Base-by-base conservation (phyloP, 2,113 vertebrate genomes). In the Erythrocercus mccallii region DNA sequence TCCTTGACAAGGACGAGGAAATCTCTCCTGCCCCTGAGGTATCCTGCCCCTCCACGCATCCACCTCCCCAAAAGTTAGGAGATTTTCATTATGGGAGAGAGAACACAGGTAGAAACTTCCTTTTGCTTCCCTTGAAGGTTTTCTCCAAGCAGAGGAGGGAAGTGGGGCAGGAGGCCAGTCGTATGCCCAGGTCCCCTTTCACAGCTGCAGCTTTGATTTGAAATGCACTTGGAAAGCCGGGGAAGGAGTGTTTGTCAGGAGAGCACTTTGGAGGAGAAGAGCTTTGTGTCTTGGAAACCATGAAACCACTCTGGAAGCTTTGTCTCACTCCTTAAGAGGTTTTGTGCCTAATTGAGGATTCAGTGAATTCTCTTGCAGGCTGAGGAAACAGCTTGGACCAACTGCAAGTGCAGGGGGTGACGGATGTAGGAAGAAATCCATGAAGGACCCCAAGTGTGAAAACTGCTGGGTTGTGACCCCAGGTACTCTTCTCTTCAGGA, bases 281-380 rank as follows among this genome's bases (percentile, higher is more conserved):
- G 51, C 12, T 81, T 82, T 92, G 57, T 82, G 45, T 35, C 45
- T 61, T 50, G 44, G 62, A 72, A 72, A 54, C 50, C 42, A 37
- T 72, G 80, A 92, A 96, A 61, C 16, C 81, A 69, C 28, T 76
- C 70, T 89, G 86, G 65, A 65, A 92, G 84, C 86, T 87, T 87
- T 76, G 45, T 60, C 74, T 95, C 53, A 8, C 57, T 90, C 45
- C 65, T 79, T 35, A 85, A 80, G 86, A 91, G 86, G 70, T 42
- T 92, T 85, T 85, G 28, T 91, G 42, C 48, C 58, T 94, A 80
- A 85, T 2, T 72, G 87, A 87, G 33, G 86, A 87, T 87, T 92
- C 89, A 85, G 50, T 1, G 1, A 71, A 92, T 64, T 10, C 44
- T 91, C 82, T 33, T 27, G n/a, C 13, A 21, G 14, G 38, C 14